phyloP scores from a whole-genome alignment of 2,888 invertebrate species.

The Meteorus colon region DNA sequence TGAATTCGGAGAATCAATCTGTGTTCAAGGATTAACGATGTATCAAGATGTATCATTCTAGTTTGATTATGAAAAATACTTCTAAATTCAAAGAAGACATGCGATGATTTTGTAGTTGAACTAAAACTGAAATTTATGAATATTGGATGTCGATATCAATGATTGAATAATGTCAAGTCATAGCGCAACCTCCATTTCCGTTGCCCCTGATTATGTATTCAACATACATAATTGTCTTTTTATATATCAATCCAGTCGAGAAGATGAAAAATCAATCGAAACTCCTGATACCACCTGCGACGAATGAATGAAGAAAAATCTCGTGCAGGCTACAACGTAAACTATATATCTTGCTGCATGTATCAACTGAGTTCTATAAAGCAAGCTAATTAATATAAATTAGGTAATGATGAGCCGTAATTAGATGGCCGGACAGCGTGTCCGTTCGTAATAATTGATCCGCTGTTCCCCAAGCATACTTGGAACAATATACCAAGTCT shows the following conservation, averaged over 20 bases:
- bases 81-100: too few relatives aligned
- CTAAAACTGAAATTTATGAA: neutral
- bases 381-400: slow-evolving; percentile 52
- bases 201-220: neutral
- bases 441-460: slow-evolving; percentile 38
- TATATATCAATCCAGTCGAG: neutral
- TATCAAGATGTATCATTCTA: too few relatives aligned
- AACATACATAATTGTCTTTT: neutral
- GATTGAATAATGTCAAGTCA: neutral
- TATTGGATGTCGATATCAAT: neutral
- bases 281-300: neutral
- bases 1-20: too few relatives aligned
- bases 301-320: slow-evolving; percentile 1
- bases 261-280: too few relatives aligned
- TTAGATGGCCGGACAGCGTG: slow-evolving; percentile 43
- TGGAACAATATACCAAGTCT: slow-evolving; percentile 8
- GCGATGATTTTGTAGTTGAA: too few relatives aligned
- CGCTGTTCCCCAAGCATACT: slow-evolving; percentile 7
- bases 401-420: slow-evolving; percentile 49
- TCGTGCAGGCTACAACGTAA: neutral
- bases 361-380: slow-evolving; percentile 37
- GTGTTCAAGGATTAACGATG: too few relatives aligned
- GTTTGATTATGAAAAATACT: too few relatives aligned
- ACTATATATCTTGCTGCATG: slow-evolving; percentile 36
- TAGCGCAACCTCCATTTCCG: too few relatives aligned